Evolutionary conservation across 2,888 invertebrate genomes (phyloP), one percentile per base, ranked within the genome.

Genomic region (Drosophila cognata): DNA sequence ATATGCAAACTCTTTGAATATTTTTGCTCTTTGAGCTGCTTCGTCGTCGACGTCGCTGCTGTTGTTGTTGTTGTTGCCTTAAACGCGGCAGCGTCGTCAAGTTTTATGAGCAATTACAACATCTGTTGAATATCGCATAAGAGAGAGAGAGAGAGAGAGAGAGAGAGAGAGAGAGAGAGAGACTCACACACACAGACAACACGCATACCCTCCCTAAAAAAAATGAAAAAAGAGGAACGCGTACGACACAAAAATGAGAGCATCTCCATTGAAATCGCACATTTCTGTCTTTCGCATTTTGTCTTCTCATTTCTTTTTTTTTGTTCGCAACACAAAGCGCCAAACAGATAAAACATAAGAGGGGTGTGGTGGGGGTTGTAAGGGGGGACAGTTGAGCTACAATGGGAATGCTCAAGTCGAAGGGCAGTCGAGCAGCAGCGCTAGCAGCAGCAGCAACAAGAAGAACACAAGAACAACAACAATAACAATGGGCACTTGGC

Each of bases 81-180:
- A 80, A 87, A 89, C 68, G 76, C 82, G 81, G 73, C 82, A 88
- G 88, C 90, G 85, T 91, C 91, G 86, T 88, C 91, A 86, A 84
- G 74, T 88, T 91, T 91, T 88, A 91, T 90, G 91, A 88, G 91
- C 88, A 91, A 91, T 88, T 88, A 88, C 90, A 91, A 91, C 88
- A 88, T 88, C 91, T 88, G 88, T 86, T 91, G 89, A 88, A 90
- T 90, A 91, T 85, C 83, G 88, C 83, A 72, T 53, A 76, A 63
- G 68, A 79, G 71, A 74, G 21, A 46, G 13, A n/a, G 43, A 21
- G 21, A 43, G 11, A 68, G 68, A 79, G 71, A 67, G 21, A 13
- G n/a, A n/a, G n/a, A 63, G 68, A 79, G 71, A 74, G 21, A 46
- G 13, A n/a, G 46, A 4, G 7, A 25, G 7, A 46, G 7, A 46